Percentiles rank a stretch among this genome's conserved stretches.
Conservation (phyloP, 2,888 invertebrate genomes). For the Tipula helvola region DNA sequence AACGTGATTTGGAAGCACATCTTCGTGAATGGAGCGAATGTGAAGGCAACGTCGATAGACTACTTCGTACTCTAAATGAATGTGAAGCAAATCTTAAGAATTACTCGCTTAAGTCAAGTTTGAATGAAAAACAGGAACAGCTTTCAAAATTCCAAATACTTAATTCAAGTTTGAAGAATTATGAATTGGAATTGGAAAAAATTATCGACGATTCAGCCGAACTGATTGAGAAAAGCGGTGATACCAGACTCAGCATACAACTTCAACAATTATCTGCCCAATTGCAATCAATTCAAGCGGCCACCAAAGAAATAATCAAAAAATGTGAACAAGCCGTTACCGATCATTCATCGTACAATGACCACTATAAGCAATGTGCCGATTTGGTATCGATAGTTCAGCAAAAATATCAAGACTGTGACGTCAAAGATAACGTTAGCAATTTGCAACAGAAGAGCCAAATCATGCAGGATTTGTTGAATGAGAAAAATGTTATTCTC, state of each 20-base stretch:
- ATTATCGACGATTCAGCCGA: constrained; percentile 76
- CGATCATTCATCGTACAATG: constrained; percentile 67
- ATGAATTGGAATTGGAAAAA: constrained; percentile 77
- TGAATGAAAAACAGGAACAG: constrained; percentile 85
- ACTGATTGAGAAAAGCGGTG: constrained; percentile 71
- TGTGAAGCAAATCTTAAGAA: constrained; percentile 78
- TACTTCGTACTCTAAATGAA: constrained; percentile 73
- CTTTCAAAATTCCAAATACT: constrained; percentile 79
- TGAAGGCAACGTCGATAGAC: constrained; percentile 68
- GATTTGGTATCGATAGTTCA: constrained; percentile 70
- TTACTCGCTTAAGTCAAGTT: constrained; percentile 65
- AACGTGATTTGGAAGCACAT: constrained; percentile 67
- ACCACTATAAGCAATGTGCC: constrained; percentile 71
- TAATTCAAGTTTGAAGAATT: constrained; percentile 63
- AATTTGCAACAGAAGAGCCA: constrained; percentile 57
- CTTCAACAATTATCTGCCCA: constrained; percentile 81
- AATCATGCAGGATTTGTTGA: constrained; percentile 57
- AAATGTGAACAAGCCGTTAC: constrained; percentile 81
- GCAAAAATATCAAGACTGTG: constrained; percentile 53
- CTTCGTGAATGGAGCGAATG: constrained; percentile 87
- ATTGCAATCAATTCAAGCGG: constrained; percentile 79
- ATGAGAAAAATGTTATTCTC: constrained; percentile 62
- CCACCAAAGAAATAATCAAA: constrained; percentile 79
- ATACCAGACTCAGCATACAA: constrained; percentile 74
- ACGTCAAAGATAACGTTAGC: constrained; percentile 40